Evolutionary conservation across 2,888 invertebrate genomes (phyloP), one percentile per base, ranked within the genome.

Genomic region (Drosophila fungiperda): DNA sequence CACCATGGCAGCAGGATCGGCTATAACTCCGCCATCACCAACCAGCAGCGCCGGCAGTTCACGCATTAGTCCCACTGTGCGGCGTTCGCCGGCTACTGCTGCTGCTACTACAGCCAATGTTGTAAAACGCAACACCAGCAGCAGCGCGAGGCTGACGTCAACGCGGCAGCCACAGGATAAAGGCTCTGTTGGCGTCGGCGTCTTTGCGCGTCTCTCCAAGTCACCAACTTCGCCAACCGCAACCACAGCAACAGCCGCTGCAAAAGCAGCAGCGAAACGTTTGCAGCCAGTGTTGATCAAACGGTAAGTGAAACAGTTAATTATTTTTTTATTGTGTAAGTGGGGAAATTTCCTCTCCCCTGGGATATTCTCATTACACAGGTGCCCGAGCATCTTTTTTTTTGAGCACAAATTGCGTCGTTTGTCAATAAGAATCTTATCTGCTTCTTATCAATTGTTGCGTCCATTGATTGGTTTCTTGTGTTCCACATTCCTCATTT

Each of bases 111-210:
- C 57, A 0, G 15, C 42, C 0, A 45, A 8, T 45, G 57, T 52
- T 32, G 68, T 68, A 7, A 87, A 76, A 59, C 60, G 78, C 35
- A 74, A 64, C 49, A 70, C 32, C 58, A 65, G 33, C 61, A 26
- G 59, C 48, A 49, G 32, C 52, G 29, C 20, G 20, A 77, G 69
- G 38, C 49, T 45, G 58, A 48, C 65, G 80, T 71, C 81, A 78
- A 75, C 75, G 52, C 90, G 82, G 74, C 88, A 85, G 90, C 91
- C 90, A 89, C 81, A 83, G 88, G 90, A 90, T 90, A 90, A 87
- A 77, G 89, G 89, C 85, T 78, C 83, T 59, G 76, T 78, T 81
- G 82, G 78, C 78, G 76, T 57, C 55, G 75, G 71, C 72, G 79
- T 77, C 36, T 78, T 80, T 68, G 42, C 72, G 59, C 78, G 80